phyloP scores from a whole-genome alignment of 2,888 invertebrate species.

The Cremastinae sp. region DNA sequence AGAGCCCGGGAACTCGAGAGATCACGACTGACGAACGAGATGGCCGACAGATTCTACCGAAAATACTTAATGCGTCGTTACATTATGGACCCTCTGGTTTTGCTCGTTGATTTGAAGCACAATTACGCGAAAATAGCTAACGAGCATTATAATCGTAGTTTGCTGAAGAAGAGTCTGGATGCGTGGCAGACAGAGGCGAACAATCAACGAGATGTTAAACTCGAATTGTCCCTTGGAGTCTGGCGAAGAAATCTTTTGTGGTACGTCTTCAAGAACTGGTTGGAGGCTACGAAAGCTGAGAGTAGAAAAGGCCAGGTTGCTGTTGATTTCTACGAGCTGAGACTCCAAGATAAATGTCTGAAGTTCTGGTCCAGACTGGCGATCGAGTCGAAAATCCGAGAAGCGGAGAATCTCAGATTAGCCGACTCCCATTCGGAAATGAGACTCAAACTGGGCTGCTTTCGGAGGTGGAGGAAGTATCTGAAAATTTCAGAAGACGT shows the following conservation, averaged over 20 bases:
- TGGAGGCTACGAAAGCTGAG: constrained; percentile 56
- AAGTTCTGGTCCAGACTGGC: constrained; percentile 81
- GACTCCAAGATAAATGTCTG: constrained; percentile 82
- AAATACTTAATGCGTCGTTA: constrained; percentile 71
- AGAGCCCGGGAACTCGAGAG: constrained; percentile 69
- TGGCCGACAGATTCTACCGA: constrained; percentile 71
- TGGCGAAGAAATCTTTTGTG: constrained; percentile 69
- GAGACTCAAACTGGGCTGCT: constrained; percentile 66
- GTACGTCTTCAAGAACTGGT: constrained; percentile 69
- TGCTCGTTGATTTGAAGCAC: constrained; percentile 68
- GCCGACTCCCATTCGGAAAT: constrained; percentile 65
- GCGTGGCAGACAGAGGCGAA: constrained; percentile 81
- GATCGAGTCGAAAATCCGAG: constrained; percentile 77
- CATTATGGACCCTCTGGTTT: constrained; percentile 69
- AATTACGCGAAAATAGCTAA: constrained; percentile 80
- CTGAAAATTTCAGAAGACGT: constrained; percentile 69
- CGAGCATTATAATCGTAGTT: constrained; percentile 81
- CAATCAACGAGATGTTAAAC: constrained; percentile 61
- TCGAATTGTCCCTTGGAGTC: constrained; percentile 64
- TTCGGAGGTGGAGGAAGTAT: constrained; percentile 72
- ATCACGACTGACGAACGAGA: constrained; percentile 64
- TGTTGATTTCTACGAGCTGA: constrained; percentile 86
- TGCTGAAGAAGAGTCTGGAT: constrained; percentile 80
- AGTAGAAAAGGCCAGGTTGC: constrained; percentile 85
- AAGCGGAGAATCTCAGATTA: constrained; percentile 63